These are phyloP conservation scores for Sphaerophoria taeniata DNA, from an alignment of 2,888 invertebrate genomes.

Conservation along the genomic window DNA sequence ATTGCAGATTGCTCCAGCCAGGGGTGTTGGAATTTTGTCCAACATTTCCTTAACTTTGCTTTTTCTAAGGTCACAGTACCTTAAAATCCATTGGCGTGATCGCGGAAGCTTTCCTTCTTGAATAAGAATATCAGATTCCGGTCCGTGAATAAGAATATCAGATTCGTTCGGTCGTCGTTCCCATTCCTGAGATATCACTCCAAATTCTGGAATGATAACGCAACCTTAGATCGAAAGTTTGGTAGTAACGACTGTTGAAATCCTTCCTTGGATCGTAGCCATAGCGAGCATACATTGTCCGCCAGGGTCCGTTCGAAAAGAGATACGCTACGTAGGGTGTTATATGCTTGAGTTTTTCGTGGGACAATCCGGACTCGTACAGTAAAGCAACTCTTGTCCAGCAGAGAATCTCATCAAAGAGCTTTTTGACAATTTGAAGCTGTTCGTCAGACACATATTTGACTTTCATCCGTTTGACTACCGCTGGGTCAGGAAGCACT, in stretches of 20 bases:
- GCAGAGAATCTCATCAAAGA: constrained; percentile 94
- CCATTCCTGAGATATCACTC: no score
- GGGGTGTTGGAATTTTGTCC: constrained; percentile 86
- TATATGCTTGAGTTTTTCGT: constrained; percentile 88
- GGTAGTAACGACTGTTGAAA: no score
- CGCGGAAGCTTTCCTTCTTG: constrained; percentile 90
- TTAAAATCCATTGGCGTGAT: constrained; percentile 94
- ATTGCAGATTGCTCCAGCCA: constrained; percentile 86
- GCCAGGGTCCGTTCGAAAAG: no score
- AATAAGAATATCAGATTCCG: constrained; percentile 83
- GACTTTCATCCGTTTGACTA: no score
- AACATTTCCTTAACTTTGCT: constrained; percentile 92
- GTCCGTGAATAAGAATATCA: constrained; percentile 79
- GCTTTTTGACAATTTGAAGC: constrained; percentile 84
- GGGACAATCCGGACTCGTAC: constrained; percentile 86
- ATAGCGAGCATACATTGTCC: no score
- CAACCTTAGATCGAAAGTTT: no score
- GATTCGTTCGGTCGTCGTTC: no score
- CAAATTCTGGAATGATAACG: no score
- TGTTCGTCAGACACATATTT: no score
- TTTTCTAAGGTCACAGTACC: constrained; percentile 92
- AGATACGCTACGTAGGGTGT: no score
- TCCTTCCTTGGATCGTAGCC: no score
- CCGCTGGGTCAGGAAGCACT: no score
- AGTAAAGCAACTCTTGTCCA: constrained; percentile 93